Evolutionary conservation across 2,797 vertebrate genomes (phyloP).

Genomic region (Ispidina lecontei): DNA sequence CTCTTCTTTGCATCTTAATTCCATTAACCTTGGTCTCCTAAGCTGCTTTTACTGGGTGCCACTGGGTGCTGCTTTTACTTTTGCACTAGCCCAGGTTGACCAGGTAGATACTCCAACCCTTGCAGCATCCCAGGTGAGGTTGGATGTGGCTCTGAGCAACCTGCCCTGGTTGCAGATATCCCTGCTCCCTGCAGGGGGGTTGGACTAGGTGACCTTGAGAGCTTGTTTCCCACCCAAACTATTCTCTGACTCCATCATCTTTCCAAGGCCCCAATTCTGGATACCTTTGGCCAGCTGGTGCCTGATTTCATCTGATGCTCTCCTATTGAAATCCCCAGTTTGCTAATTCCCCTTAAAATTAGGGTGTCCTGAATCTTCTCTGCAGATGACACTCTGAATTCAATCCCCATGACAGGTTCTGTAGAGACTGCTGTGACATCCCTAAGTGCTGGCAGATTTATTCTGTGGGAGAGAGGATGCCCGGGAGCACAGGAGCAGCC

Average conservation of each 20-base stretch:
- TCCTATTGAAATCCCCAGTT: not conserved
- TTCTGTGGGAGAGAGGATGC: not conserved
- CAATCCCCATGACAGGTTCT: accelerated
- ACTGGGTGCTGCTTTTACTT: no score
- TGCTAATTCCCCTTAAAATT: not conserved
- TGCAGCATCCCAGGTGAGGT: not conserved
- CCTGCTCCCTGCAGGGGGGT: not conserved
- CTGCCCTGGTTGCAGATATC: not conserved
- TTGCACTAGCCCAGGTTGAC: not conserved
- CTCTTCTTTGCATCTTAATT: not conserved
- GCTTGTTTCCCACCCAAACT: not conserved
- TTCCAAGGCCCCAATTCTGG: not conserved
- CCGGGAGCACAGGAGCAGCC: accelerated
- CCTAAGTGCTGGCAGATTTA: not conserved
- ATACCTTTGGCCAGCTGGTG: not conserved
- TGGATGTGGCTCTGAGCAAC: not conserved
- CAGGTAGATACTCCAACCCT: not conserved
- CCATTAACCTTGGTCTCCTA: not conserved
- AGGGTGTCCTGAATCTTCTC: not conserved
- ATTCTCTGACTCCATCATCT: not conserved
- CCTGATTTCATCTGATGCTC: not conserved
- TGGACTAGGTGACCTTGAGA: not conserved
- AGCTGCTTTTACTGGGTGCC: not conserved
- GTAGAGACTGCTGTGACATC: not conserved
- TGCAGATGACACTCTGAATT: not conserved